These are phyloP conservation scores for Orthosia incerta DNA, from an alignment of 2,888 invertebrate species.

Conservation along the genomic window DNA sequence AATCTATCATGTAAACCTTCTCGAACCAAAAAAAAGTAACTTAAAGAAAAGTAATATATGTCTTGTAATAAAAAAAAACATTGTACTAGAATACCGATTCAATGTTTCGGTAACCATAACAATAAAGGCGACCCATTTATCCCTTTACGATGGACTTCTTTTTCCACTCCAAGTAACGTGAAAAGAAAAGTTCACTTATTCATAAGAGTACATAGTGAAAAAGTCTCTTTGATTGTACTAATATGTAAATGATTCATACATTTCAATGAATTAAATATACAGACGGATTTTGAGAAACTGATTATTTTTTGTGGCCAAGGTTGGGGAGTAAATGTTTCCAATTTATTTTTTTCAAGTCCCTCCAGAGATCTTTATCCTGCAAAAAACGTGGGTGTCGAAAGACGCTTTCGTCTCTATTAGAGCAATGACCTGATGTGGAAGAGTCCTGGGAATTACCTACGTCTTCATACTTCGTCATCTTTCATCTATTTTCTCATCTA, in stretches of 20 bases:
- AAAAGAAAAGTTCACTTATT: conserved; percentile 46
- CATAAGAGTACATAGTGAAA: conserved; percentile 27
- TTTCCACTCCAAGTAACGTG: conserved; percentile 52
- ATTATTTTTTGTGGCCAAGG: neutral
- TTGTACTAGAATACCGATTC: conserved; percentile 29
- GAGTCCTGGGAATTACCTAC: conserved; percentile 5
- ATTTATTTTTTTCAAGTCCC: conserved; percentile 17
- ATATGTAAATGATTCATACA: neutral
- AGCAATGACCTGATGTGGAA: conserved; percentile 23
- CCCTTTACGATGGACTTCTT: conserved; percentile 41
- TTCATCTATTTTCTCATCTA: neutral
- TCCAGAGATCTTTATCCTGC: neutral
- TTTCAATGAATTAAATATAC: conserved; percentile 10
- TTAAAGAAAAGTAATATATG: neutral
- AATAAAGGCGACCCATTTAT: conserved; percentile 52
- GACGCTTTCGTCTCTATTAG: conserved; percentile 16
- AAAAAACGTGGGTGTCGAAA: conserved; percentile 17
- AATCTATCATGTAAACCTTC: neutral
- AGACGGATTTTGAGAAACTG: neutral
- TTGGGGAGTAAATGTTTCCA: conserved; percentile 12
- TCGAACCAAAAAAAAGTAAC: neutral
- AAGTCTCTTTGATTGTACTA: conserved; percentile 6
- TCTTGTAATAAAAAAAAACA: conserved; percentile 28
- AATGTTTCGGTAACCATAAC: conserved; percentile 51
- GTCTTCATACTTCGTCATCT: neutral